A percentile compares a stretch with the other conserved stretches of the same genome.
Conservation (phyloP, 2,888 invertebrate species). For the Ophion costatus region DNA sequence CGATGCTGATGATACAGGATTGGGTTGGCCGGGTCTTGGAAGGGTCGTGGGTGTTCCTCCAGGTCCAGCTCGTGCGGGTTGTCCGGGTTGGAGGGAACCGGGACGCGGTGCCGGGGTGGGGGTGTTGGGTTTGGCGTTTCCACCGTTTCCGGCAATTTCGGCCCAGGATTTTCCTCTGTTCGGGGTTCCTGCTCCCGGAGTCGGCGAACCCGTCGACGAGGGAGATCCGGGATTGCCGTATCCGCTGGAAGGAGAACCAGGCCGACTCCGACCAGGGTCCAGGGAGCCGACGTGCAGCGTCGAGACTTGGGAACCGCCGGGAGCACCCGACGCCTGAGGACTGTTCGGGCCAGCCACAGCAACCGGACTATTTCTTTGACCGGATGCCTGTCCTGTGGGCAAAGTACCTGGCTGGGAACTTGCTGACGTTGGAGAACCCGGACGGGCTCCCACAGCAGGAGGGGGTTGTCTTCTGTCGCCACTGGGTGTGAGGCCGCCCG, state of each 20-base stretch:
- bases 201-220: conserved; percentile 44
- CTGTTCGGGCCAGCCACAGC: conserved; percentile 27
- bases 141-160: conserved; percentile 73
- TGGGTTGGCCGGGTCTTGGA: conserved; percentile 42
- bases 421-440: conserved; percentile 46
- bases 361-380: conserved; percentile 40
- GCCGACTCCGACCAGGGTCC: conserved; percentile 62
- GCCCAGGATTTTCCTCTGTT: conserved; percentile 74
- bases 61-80: conserved; percentile 40
- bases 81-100: conserved; percentile 51
- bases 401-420: conserved; percentile 30
- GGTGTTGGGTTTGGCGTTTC: conserved; percentile 70
- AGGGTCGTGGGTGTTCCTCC: conserved; percentile 50
- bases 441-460: conserved; percentile 57
- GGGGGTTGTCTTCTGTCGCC: conserved; percentile 49
- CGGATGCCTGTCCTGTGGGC: conserved; percentile 23
- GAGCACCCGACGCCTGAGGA: conserved; percentile 30
- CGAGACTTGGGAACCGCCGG: conserved; percentile 66
- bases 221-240: conserved; percentile 51
- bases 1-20: conserved; percentile 42
- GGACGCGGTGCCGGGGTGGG: conserved; percentile 67
- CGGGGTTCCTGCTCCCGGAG: conserved; percentile 54
- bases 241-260: conserved; percentile 58
- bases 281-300: conserved; percentile 65
- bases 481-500: conserved; percentile 41